Evolutionary conservation across 2,888 invertebrate genomes (phyloP).

Genomic region (Dioctria linearis): DNA sequence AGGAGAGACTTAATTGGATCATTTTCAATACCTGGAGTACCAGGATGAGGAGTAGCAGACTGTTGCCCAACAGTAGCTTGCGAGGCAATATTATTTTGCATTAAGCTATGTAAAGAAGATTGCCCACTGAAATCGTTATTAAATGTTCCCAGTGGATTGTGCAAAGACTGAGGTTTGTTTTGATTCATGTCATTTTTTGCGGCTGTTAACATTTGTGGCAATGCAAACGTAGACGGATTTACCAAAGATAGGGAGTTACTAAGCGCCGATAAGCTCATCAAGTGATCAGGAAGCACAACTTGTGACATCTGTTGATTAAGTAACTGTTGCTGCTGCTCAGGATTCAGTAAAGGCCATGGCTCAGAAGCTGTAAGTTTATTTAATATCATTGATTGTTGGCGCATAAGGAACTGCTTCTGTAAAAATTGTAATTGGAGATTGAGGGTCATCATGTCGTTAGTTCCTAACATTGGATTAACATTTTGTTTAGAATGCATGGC

Average conservation of each 20-base stretch:
- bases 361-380: constrained; percentile 66
- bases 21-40: constrained; percentile 63
- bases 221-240: constrained; percentile 64
- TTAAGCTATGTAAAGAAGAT: constrained; percentile 49
- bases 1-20: constrained; percentile 73
- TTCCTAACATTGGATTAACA: constrained; percentile 6
- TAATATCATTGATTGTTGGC: constrained; percentile 66
- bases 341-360: constrained; percentile 65
- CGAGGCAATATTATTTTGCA: constrained; percentile 49
- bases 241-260: constrained; percentile 65
- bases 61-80: constrained; percentile 4
- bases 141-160: constrained; percentile 21
- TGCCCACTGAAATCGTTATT: constrained; percentile 25
- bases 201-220: constrained; percentile 64
- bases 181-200: constrained; percentile 60
- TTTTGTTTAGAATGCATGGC: constrained; percentile 16
- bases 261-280: constrained; percentile 65
- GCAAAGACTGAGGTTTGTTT: constrained; percentile 22
- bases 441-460: constrained; percentile 61
- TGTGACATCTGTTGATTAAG: constrained; percentile 67
- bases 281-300: constrained; percentile 66
- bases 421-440: constrained; percentile 67
- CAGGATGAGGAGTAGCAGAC: background rate
- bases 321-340: constrained; percentile 65
- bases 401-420: constrained; percentile 67